Evolutionary conservation across 2,797 vertebrate species (phyloP), one percentile per base, ranked within the genome.

Genomic region (Uromys caudimaculatus): DNA sequence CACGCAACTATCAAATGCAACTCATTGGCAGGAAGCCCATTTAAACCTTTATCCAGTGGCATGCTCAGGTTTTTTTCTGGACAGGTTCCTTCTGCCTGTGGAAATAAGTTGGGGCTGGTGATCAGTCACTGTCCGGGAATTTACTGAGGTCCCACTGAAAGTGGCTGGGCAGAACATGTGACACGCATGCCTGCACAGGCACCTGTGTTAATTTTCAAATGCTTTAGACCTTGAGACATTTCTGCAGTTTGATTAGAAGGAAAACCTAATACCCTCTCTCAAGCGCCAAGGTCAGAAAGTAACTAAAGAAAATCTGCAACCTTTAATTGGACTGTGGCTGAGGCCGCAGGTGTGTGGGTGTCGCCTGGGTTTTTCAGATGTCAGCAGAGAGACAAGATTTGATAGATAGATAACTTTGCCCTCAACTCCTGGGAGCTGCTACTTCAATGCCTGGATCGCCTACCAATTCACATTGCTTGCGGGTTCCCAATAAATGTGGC

Each of bases 401-500:
- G 97, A 97, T 93, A 96, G 96, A 97, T 89, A 90, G 93, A 60
- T 94, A 97, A 92, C 93, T 87, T 96, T 93, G 93, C 89, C 92
- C 94, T 96, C 83, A 91, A 50, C 97, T 93, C 92, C 64, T 41
- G 86, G 95, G 95, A 97, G 64, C 50, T 50, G 86, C 83, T 84
- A 62, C 79, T 94, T 95, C 96, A 90, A 24, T 60, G 90, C 75
- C 89, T 60, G 83, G 77, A 93, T 97, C 16, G 29, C 93, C 92
- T 95, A 89, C 92, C 54, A 0, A 73, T 93, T 93, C 96, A 88
- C 96, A 93, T 91, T 6, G 89, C 95, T 96, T 19, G 86, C 2
- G 0, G 94, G 75, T 62, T 92, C 86, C 95, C 93, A 50, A 2
- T 62, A 82, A 97, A 85, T 1, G 47, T 7, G 0, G 76, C 88